Conservation (phyloP, 2,113 vertebrate species). For the Clupea harengus region DNA sequence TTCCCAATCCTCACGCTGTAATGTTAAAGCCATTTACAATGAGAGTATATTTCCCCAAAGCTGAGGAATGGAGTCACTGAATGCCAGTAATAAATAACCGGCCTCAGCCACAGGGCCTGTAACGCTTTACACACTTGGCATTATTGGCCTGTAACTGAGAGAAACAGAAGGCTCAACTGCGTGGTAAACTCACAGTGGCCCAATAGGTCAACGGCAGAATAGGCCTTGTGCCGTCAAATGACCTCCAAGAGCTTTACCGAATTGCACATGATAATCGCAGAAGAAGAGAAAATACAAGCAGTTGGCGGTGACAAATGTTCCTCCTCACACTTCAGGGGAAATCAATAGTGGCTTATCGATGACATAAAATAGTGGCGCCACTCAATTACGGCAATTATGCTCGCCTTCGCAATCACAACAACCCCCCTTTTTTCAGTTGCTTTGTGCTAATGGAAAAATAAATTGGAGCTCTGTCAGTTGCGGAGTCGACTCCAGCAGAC, state of each 20-base stretch:
- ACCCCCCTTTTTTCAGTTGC: slow-evolving; percentile 11
- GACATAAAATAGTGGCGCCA: slow-evolving; percentile 45
- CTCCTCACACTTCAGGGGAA: neutral
- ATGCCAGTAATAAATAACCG: slow-evolving; percentile 1
- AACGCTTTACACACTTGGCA: slow-evolving; percentile 1
- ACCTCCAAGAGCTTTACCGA: neutral
- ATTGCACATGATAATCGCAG: neutral
- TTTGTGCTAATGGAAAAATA: slow-evolving; percentile 53
- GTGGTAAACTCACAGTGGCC: neutral
- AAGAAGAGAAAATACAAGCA: neutral
- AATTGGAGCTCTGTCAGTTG: slow-evolving; percentile 42
- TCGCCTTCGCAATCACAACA: slow-evolving; percentile 16
- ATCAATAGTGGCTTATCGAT: slow-evolving; percentile 51
- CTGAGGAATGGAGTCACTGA: neutral
- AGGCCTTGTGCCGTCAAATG: neutral
- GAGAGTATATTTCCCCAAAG: neutral
- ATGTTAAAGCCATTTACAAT: slow-evolving; percentile 15
- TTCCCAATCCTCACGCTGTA: neutral
- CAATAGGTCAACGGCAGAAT: neutral
- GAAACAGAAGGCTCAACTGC: slow-evolving; percentile 8
- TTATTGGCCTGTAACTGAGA: slow-evolving; percentile 34
- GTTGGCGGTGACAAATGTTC: neutral
- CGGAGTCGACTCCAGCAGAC: neutral
- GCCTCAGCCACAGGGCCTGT: neutral
- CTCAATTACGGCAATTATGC: slow-evolving; percentile 49